Base-by-base conservation (phyloP, 2,797 vertebrate genomes). In the Diplodus puntazzo region DNA sequence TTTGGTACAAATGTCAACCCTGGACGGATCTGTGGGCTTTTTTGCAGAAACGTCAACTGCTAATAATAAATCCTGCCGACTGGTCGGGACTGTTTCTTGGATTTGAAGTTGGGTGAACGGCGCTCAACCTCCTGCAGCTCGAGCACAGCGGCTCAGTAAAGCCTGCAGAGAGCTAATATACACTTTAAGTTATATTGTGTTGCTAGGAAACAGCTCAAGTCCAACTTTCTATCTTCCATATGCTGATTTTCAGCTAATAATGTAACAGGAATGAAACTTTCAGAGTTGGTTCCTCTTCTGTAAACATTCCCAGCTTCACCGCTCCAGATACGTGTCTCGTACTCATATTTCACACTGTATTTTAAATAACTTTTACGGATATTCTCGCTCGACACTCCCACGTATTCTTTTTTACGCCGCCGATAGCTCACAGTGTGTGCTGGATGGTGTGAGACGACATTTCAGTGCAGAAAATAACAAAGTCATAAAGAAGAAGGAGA, bases 161-260 rank as follows among this genome's bases (percentile, higher is more conserved):
- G 23, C 7, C 9, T 25, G 48, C 4, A 42, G 10, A 64, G 21
- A 23, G 43, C 13, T 21, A 52, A n/a, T 69, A 59, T 8, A 21
- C 54, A 11, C 20, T 49, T 52, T 42, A 30, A 61, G 14, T 69
- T 20, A 64, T 48, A 77, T 12, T 62, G 25, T 43, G 83, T 86
- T 82, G 79, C 76, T 80, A 78, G 69, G 81, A 72, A 68, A 82
- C 79, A 64, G 50, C 52, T 68, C 55, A 45, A 43, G 45, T 39
- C 55, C 61, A 61, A 61, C 57, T 79, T 49, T 49, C 61, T 63
- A 62, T 68, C 25, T 23, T 64, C 17, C 30, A 27, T n/a, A 21
- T 60, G 27, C 20, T 57, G 34, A 64, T 49, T 58, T 34, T 72
- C 14, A 46, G 42, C n/a, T 58, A 60, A 49, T 0, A 9, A 23